Evolutionary conservation across 2,888 invertebrate genomes (phyloP).

Genomic region (Ischnura elegans): DNA sequence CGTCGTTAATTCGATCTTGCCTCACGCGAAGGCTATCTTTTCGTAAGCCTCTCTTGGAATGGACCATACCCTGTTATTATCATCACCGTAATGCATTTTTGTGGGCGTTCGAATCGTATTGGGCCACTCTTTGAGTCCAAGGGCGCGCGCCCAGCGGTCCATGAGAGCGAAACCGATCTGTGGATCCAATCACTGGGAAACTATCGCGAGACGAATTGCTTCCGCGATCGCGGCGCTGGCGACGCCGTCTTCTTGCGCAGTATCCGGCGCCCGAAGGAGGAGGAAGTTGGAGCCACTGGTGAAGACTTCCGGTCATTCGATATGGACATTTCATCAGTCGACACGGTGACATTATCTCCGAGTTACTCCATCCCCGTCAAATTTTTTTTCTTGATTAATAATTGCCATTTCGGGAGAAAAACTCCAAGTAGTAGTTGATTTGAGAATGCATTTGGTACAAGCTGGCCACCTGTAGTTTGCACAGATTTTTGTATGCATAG

Average conservation of each 20-base stretch:
- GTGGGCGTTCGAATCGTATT: neutral
- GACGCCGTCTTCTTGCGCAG: neutral
- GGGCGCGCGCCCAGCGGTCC: neutral
- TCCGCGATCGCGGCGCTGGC: neutral
- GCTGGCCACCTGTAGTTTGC: too few species aligned
- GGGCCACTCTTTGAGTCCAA: neutral
- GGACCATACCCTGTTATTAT: neutral
- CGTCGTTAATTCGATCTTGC: neutral
- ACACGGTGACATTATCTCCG: neutral
- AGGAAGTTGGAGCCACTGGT: neutral
- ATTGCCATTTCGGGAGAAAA: too few species aligned
- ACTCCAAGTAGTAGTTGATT: too few species aligned
- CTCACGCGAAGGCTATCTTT: neutral
- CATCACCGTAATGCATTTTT: too few species aligned
- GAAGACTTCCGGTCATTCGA: slow-evolving; percentile 9
- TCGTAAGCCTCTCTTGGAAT: neutral
- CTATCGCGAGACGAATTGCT: neutral
- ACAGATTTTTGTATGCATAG: too few species aligned
- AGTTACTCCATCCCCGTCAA: too few species aligned
- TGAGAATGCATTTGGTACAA: too few species aligned
- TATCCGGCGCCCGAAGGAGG: neutral
- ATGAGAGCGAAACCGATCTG: neutral
- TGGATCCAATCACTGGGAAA: neutral
- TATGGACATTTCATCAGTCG: neutral
- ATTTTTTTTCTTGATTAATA: too few species aligned